Evolutionary conservation across 53 echinoderm and acorn worm genomes (phyloP).

Genomic region (Actinopyga echinites): DNA sequence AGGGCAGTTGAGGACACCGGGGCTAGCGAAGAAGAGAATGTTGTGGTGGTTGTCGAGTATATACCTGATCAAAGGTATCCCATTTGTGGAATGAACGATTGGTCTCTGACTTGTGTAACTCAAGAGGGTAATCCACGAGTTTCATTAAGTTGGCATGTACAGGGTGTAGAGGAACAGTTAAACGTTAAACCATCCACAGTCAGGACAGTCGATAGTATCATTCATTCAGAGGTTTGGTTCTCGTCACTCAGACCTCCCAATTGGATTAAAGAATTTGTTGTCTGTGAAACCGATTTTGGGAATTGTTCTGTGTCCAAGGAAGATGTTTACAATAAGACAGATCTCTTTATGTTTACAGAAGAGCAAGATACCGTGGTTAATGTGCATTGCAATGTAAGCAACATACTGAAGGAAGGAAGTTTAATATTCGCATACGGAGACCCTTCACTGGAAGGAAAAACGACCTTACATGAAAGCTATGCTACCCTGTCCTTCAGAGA

Average conservation of each 20-base stretch:
- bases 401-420: background rate
- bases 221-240: background rate
- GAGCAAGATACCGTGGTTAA: background rate
- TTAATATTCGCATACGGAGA: background rate
- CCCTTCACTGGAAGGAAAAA: background rate
- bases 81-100: background rate
- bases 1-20: background rate
- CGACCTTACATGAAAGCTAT: background rate
- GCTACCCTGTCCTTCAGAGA: background rate
- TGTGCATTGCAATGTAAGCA: slow-evolving; percentile 22
- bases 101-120: background rate
- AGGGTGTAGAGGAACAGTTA: background rate
- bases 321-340: background rate
- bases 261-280: background rate
- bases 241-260: background rate
- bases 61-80: slow-evolving; percentile 9
- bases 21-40: background rate
- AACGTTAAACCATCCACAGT: background rate
- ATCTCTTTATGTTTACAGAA: background rate
- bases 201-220: background rate
- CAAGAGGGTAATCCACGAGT: slow-evolving; percentile 33
- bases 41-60: background rate
- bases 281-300: slow-evolving; percentile 14
- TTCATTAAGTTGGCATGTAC: background rate
- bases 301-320: background rate